Evolutionary conservation across 2,797 vertebrate genomes (phyloP).

Genomic region (Lophotriccus pileatus): DNA sequence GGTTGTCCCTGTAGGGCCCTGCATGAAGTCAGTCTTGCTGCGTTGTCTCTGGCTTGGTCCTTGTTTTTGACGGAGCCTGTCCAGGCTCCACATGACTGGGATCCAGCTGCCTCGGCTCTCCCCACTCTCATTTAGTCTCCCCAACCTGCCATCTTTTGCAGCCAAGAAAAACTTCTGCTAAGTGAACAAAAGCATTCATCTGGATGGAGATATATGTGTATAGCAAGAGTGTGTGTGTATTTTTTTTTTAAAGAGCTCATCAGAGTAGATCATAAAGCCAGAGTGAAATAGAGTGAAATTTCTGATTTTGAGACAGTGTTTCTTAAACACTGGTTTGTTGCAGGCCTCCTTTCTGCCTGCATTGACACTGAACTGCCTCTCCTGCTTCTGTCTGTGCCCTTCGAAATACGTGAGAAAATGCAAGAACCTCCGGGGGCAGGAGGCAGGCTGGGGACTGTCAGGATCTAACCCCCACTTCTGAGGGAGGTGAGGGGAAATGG

Average conservation of each 20-base stretch:
- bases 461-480: not conserved
- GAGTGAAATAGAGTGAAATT: constrained; percentile 5
- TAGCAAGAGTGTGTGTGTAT: not conserved
- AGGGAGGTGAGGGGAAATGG: not conserved
- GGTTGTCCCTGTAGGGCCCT: not conserved
- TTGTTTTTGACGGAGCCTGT: not conserved
- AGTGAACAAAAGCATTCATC: constrained; percentile 57
- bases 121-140: constrained; percentile 1
- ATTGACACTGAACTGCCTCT: not conserved
- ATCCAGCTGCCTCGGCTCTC: not conserved
- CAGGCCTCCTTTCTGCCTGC: not conserved
- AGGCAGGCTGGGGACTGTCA: not conserved
- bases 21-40: not conserved
- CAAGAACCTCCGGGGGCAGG: not conserved
- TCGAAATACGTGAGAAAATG: not conserved
- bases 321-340: not conserved
- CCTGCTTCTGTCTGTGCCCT: not conserved
- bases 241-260: constrained; percentile 12
- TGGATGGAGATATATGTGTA: not conserved
- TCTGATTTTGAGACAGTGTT: constrained; percentile 25
- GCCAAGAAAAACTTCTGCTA: constrained; percentile 56
- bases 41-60: constrained; percentile 9
- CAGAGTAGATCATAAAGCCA: constrained; percentile 20
- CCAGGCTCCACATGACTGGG: not conserved
- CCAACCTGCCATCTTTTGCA: constrained; percentile 39